Evolutionary conservation across 2,797 vertebrate genomes (phyloP).

Genomic region (Rhabdomys pumilio): DNA sequence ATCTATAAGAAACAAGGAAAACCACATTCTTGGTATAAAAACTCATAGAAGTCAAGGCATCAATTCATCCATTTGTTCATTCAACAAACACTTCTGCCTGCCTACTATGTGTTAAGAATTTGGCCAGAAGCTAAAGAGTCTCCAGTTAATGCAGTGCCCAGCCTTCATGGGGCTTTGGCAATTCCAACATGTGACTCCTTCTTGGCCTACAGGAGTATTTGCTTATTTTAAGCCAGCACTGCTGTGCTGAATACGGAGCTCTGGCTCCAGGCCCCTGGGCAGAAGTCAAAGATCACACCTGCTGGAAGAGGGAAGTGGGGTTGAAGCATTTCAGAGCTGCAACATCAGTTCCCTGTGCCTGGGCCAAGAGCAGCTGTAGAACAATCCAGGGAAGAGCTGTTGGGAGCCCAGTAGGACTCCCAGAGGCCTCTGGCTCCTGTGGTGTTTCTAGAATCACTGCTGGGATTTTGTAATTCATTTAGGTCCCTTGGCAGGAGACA

Average conservation of each 20-base stretch:
- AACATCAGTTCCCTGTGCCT: not conserved
- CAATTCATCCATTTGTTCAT: not conserved
- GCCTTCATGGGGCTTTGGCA: not conserved
- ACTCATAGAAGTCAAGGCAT: slow-evolving; percentile 18
- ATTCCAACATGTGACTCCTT: slow-evolving; percentile 24
- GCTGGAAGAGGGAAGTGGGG: not conserved
- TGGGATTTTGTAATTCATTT: slow-evolving; percentile 11
- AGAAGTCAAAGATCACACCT: not conserved
- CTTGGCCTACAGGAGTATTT: not conserved
- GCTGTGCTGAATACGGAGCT: not conserved
- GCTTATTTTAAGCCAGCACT: slow-evolving; percentile 10
- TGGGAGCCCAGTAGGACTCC: not conserved
- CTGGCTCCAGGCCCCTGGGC: not conserved
- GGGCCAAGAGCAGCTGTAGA: not conserved
- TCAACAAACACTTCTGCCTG: not conserved
- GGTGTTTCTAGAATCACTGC: slow-evolving; percentile 17
- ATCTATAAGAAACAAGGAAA: slow-evolving; percentile 48
- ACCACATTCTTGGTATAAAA: slow-evolving; percentile 53
- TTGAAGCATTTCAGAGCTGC: not conserved
- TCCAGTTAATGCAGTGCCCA: not conserved
- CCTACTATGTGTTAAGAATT: not conserved
- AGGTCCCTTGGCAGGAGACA: not conserved
- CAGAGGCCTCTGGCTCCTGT: not conserved
- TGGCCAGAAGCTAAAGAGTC: not conserved
- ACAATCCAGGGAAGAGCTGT: not conserved